Evolutionary conservation across 2,888 invertebrate species (phyloP), one percentile per base, ranked within the genome.

Genomic region (Xanthia togata): DNA sequence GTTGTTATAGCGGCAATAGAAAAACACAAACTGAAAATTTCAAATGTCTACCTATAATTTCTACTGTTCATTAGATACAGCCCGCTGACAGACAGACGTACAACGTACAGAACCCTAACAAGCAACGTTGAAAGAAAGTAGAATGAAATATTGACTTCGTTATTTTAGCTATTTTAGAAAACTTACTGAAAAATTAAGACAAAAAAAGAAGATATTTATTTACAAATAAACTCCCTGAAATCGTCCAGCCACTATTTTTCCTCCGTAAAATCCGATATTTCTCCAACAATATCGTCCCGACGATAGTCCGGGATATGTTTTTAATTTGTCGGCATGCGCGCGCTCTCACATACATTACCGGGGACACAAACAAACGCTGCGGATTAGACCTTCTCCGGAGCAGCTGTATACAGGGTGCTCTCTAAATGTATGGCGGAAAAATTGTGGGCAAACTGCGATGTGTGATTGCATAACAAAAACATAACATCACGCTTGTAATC

Each of bases 341-440:
- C 87, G 87, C 93, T 96, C 96, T 89, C 96, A 96, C 96, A 96
- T 96, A 95, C 95, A 96, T 96, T 95, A 95, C 91, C 83, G 78
- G 88, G 84, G 93, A 90, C 91, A 91, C 93, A 93, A 94, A 94
- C 94, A 93, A 94, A 93, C 92, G 89, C 85, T 69, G 73, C 83
- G 94, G 95, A 95, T 96, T 95, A 95, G 94, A 93, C 90, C 90
- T 90, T 86, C 90, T 88, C 88, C 88, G 88, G 88, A 89, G 85
- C 86, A 85, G 76, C 83, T 73, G 26, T 80, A 79, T 87, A 94
- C 92, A 91, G 95, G 91, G 47, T 94, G 95, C 63, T 63, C 55
- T 4, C 17, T 62, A 55, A 76, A 67, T 44, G 50, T 9, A 11
- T 0, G 4, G 35, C 1, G 31, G 11, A 60, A 53, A 72, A 78